These are phyloP conservation scores for Gavia stellata DNA, from an alignment of 2,113 vertebrate genomes.

Conservation along the genomic window DNA sequence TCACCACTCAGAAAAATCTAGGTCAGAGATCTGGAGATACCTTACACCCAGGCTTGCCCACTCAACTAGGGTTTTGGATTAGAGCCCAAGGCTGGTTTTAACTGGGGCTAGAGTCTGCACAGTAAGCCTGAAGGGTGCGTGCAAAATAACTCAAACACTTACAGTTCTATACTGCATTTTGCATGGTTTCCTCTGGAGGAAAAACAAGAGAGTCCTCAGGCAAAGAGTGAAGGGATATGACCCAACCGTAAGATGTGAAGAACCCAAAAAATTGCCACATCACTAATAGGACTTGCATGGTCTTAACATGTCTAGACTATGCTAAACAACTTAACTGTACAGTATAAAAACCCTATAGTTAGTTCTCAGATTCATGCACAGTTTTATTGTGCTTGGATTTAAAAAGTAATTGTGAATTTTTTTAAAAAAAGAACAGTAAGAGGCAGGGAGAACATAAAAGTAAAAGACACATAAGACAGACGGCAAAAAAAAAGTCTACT, in stretches of 20 bases:
- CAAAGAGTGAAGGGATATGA: not conserved
- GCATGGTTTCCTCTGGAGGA: not conserved
- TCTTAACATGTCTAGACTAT: not conserved
- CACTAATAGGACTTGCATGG: rapidly evolving
- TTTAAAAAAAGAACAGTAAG: not conserved
- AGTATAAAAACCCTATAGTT: rapidly evolving
- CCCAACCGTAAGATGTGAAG: not conserved
- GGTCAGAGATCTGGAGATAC: not conserved
- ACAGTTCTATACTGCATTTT: not conserved
- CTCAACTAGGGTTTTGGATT: not conserved
- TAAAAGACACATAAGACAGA: not conserved
- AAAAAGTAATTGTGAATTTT: not conserved
- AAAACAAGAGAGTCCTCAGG: not conserved
- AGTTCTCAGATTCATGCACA: not conserved
- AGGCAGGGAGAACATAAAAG: not conserved
- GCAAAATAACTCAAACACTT: not conserved
- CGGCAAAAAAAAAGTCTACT: not conserved
- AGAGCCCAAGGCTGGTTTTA: not conserved
- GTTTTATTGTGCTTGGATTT: not conserved
- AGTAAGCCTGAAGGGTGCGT: not conserved
- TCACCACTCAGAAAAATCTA: not conserved
- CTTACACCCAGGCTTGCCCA: not conserved
- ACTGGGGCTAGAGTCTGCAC: not conserved
- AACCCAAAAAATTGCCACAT: not conserved
- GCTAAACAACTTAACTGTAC: not conserved